Evolutionary conservation across 2,113 vertebrate species (phyloP).

Genomic region (Dasyornis broadbenti): DNA sequence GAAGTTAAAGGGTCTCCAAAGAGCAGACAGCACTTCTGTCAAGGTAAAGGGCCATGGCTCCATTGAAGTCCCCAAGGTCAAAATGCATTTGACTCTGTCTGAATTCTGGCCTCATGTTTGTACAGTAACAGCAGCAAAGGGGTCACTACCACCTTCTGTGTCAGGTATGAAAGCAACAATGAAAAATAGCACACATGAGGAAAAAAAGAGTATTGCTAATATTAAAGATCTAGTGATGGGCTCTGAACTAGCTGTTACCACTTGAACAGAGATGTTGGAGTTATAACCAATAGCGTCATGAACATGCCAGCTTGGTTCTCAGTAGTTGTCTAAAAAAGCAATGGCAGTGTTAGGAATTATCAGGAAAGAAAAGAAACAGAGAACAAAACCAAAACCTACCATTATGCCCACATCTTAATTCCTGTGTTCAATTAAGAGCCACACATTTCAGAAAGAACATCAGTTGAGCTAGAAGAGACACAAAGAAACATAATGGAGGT

Average conservation of each 20-base stretch:
- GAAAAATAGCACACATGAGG: background rate
- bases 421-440: background rate
- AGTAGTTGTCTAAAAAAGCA: background rate
- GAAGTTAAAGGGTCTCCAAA: background rate
- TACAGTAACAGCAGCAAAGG: background rate
- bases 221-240: background rate
- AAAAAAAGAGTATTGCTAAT: background rate
- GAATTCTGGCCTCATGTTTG: background rate
- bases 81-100: background rate
- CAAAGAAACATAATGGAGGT: background rate
- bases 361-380: background rate
- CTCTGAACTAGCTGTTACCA: background rate
- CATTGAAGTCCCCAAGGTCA: background rate
- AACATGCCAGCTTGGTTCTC: background rate
- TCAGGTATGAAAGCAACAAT: background rate
- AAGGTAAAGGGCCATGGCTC: background rate
- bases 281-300: background rate
- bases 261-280: background rate
- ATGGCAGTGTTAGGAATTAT: background rate
- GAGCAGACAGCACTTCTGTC: background rate
- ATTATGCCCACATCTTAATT: background rate
- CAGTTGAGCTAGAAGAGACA: background rate
- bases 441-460: background rate
- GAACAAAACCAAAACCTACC: background rate
- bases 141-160: background rate